Percentiles rank a stretch among this genome's conserved stretches.
Evolutionary conservation across 2,797 vertebrate species (phyloP).

Genomic region (Argya squamiceps): DNA sequence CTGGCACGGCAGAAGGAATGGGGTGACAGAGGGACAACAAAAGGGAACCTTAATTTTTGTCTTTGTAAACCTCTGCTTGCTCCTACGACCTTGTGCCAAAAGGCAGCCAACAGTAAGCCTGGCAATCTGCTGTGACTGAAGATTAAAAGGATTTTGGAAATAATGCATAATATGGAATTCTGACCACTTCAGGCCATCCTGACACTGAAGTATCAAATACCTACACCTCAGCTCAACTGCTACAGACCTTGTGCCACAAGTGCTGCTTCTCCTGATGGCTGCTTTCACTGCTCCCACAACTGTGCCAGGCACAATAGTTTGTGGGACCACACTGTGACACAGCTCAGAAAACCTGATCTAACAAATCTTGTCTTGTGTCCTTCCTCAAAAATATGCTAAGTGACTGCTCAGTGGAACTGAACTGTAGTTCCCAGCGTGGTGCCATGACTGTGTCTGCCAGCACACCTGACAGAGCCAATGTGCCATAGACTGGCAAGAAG

Average conservation of each 20-base stretch:
- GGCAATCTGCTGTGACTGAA: not conserved
- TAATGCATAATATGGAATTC: not conserved
- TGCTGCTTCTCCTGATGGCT: not conserved
- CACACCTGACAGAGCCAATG: conserved; percentile 20
- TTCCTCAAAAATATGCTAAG: not conserved
- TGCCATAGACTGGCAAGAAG: not conserved
- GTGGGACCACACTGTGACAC: fast-evolving
- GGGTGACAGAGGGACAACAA: fast-evolving
- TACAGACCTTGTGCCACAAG: not conserved
- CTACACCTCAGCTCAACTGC: not conserved
- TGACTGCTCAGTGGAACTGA: not conserved
- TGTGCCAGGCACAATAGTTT: not conserved
- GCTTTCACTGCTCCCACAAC: not conserved
- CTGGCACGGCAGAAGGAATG: not conserved
- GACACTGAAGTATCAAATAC: not conserved
- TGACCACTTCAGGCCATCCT: not conserved
- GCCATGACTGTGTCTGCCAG: not conserved
- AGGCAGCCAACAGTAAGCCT: not conserved
- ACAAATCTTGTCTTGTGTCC: not conserved
- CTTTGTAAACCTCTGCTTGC: not conserved
- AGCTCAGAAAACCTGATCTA: not conserved
- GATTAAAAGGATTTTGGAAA: not conserved
- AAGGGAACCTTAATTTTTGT: not conserved
- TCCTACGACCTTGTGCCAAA: fast-evolving
- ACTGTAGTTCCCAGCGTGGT: not conserved